Evolutionary conservation across 2,797 vertebrate genomes (phyloP), one percentile per base, ranked within the genome.

Genomic region (Coregonus suidteri): DNA sequence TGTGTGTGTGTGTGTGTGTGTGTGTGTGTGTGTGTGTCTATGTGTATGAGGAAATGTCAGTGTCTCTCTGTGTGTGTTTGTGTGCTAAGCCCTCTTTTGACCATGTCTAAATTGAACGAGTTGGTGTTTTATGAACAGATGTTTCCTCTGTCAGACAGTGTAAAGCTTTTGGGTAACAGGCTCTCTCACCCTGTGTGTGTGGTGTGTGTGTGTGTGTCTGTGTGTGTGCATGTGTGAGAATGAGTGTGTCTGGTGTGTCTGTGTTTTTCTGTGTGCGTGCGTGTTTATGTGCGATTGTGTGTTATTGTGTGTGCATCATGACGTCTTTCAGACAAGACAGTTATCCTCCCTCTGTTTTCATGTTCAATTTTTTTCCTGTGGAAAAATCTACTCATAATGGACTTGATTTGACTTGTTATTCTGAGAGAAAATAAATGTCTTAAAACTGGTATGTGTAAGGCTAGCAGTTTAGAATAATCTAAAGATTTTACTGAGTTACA

Each of bases 61-160:
- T 25, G 25, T 25, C 25, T 25, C 1, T 25, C 25, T 34, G 31
- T 34, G 31, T 34, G 53, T 14, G 59, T 71, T 59, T 82, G 80
- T 71, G 77, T 77, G 4, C 35, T 18, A n/a, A 56, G 54, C n/a
- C 62, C 72, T 74, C 30, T 41, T 75, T 30, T 71, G 51, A 53
- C 73, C 62, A 65, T 54, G 71, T 74, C 25, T 67, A 75, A 75
- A 78, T 75, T 31, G 51, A 71, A 71, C n/a, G 41, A 52, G 70
- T 25, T 53, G 13, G 70, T 71, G 18, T 51, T 20, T 51, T 25
- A 11, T 6, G 25, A 71, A 71, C 70, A 71, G 70, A 71, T 71
- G 70, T 71, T 71, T 71, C 70, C 70, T 53, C 41, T 71, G 51
- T 71, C 70, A 52, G 20, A 51, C 25, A 6, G 70, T 53, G 70